A percentile compares a stretch with the other conserved stretches of the same genome.
Conservation (phyloP, 2,888 invertebrate species). For the Gisinianus flammeolus region DNA sequence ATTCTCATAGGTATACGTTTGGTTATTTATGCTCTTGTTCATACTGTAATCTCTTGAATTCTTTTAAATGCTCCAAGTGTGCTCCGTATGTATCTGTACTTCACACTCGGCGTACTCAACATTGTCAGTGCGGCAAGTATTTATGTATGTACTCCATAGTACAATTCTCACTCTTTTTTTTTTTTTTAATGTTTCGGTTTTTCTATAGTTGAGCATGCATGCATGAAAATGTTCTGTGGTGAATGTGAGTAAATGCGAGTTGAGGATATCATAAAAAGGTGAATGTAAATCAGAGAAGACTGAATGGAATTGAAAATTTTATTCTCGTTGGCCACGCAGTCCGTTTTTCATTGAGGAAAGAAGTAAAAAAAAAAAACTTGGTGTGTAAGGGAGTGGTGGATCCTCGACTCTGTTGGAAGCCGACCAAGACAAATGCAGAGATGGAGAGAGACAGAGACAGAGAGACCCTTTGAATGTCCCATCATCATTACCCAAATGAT, state of each 20-base stretch:
- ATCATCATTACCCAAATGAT: constrained; percentile 44
- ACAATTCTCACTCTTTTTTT: too few species aligned
- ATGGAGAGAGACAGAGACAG: background rate
- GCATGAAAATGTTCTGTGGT: too few species aligned
- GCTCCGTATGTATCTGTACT: too few species aligned
- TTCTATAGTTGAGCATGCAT: background rate
- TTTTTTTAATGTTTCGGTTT: too few species aligned
- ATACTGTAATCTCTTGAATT: too few species aligned
- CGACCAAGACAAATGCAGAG: constrained; percentile 36
- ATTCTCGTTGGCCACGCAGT: constrained; percentile 27
- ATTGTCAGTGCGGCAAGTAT: too few species aligned
- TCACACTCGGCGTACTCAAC: too few species aligned
- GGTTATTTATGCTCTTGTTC: too few species aligned
- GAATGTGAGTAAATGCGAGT: constrained; percentile 22
- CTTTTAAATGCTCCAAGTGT: too few species aligned
- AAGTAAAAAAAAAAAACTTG: background rate
- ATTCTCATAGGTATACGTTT: too few species aligned
- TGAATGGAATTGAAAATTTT: constrained; percentile 29
- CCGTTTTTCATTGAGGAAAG: constrained; percentile 30
- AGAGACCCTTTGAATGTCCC: constrained; percentile 24
- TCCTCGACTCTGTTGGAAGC: constrained; percentile 26
- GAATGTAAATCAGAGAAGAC: constrained; percentile 21
- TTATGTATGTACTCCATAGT: too few species aligned
- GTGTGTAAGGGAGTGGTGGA: constrained; percentile 37
- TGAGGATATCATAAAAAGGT: background rate